A percentile compares a stretch with the other conserved stretches of the same genome.
These are phyloP conservation scores for Hedychridium roseum DNA, from an alignment of 2,888 invertebrate genomes.

Conservation along the genomic window DNA sequence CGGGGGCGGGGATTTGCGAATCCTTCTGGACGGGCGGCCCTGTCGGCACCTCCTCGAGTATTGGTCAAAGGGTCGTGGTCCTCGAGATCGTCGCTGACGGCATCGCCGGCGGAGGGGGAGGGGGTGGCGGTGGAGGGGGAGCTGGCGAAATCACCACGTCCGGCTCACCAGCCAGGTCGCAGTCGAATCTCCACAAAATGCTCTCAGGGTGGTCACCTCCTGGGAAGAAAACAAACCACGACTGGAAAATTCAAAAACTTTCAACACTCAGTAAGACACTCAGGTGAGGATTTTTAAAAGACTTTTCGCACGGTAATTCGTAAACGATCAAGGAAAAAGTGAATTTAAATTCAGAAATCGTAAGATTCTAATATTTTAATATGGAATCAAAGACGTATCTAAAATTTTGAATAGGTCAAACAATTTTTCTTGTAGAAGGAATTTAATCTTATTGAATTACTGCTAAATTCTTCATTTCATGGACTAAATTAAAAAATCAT, in stretches of 20 bases:
- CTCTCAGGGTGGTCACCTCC: slow-evolving; percentile 63
- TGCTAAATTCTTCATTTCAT: too few relatives aligned
- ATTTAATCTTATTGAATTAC: too few relatives aligned
- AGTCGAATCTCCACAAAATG: slow-evolving; percentile 62
- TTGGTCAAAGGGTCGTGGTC: slow-evolving; percentile 62
- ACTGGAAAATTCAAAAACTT: background rate
- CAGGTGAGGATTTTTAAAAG: background rate
- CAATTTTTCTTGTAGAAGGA: too few relatives aligned
- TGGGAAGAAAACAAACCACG: slow-evolving; percentile 21
- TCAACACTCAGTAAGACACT: background rate
- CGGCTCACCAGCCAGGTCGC: slow-evolving; percentile 61
- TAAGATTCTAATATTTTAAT: too few relatives aligned
- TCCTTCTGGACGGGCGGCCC: slow-evolving; percentile 56
- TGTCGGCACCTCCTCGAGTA: slow-evolving; percentile 61
- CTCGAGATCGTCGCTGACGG: slow-evolving; percentile 55
- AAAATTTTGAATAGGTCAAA: too few relatives aligned
- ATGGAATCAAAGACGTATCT: too few relatives aligned
- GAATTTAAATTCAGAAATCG: slow-evolving; percentile 1
- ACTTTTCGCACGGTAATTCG: background rate
- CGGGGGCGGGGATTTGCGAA: slow-evolving; percentile 50
- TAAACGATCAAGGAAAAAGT: slow-evolving; percentile 1
- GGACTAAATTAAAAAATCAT: too few relatives aligned
- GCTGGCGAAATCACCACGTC: slow-evolving; percentile 58
- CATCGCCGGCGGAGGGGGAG: slow-evolving; percentile 53
- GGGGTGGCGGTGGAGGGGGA: slow-evolving; percentile 54